Base-by-base conservation (phyloP, 2,888 invertebrate species). In the Tetanocera ferruginea region DNA sequence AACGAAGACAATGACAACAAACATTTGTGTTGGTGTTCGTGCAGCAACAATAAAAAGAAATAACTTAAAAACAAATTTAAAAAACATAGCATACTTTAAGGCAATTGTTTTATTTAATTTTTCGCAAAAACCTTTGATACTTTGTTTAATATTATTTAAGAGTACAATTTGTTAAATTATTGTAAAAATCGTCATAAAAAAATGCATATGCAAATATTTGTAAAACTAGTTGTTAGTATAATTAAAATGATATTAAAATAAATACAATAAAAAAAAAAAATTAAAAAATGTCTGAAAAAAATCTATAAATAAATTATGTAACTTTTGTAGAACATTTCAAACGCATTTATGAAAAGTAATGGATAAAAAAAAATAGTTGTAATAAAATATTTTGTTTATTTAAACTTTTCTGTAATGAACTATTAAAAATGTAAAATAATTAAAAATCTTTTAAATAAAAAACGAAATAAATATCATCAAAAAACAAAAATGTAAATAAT, bases 311-410 rank as follows among this genome's bases (percentile, higher is more conserved):
- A 52, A 70, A 51, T 28, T 3, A 71, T 52, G 34, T 55, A 52
- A 71, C 28, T 71, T 55, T 55, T 51, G 70, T 71, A 71, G 70
- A 52, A 55, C 34, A 71, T 55, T 71, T 71, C 4, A 71, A 19
- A 28, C 23, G 37, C 23, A 67, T 34, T 60, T 60, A 25, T 25
- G 14, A 25, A 60, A 60, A n/a, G 0, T n/a, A 66, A 37, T 37
- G 37, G 5, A 6, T 5, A 37, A 11, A 43, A 37, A 11, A 43
- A 43, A 43, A 2, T 43, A 43, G 43, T 43, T 43, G 43, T 11
- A 6, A 43, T 43, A 43, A 43, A 43, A 43, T 43, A 43, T 43
- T 43, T 66, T 37, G 19, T 37, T 23, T 37, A 23, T 66, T 19
- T n/a, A 37, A 23, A 3, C 19, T 2, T 43, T 31, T 8, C 37